Percentiles rank a stretch among this genome's conserved stretches.
These are phyloP conservation scores for Osmerus eperlanus DNA, from an alignment of 2,113 vertebrate species.

Conservation along the genomic window DNA sequence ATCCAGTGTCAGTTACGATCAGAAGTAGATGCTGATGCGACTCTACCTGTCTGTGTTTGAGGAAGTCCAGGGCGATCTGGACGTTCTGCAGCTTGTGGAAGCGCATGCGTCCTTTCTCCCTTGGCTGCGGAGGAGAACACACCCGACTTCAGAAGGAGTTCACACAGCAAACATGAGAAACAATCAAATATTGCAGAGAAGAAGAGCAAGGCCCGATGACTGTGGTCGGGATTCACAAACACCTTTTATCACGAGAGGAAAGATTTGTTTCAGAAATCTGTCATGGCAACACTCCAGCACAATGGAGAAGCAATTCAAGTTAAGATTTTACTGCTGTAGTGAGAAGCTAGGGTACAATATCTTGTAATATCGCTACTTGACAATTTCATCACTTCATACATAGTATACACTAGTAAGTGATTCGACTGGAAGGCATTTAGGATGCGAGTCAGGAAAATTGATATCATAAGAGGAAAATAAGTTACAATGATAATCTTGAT, in stretches of 20 bases:
- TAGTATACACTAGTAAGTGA: no score
- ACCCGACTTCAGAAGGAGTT: slow-evolving; percentile 1
- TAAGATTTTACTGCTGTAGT: slow-evolving; percentile 32
- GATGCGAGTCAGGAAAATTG: no score
- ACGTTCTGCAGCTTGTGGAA: slow-evolving; percentile 98
- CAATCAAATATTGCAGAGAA: not conserved
- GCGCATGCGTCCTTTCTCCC: slow-evolving; percentile 94
- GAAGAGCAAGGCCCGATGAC: slow-evolving; percentile 33
- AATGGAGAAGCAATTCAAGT: slow-evolving; percentile 35
- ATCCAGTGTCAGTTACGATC: not conserved
- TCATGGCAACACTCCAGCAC: slow-evolving; percentile 28
- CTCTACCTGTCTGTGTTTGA: slow-evolving; percentile 89
- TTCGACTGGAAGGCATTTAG: no score
- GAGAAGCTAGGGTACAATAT: not conserved
- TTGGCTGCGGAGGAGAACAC: slow-evolving; percentile 71
- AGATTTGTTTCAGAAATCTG: slow-evolving; percentile 12
- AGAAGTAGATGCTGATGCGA: not conserved
- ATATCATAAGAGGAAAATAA: slow-evolving; percentile 19
- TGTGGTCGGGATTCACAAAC: slow-evolving; percentile 20
- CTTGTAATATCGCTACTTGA: not conserved
- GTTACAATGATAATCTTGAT: slow-evolving; percentile 40
- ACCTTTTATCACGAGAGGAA: not conserved
- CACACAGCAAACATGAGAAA: not conserved
- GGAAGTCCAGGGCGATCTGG: slow-evolving; percentile 95
- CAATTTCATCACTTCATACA: not conserved